Conservation (phyloP, 2,888 invertebrate genomes). For the Machimus rusticus region DNA sequence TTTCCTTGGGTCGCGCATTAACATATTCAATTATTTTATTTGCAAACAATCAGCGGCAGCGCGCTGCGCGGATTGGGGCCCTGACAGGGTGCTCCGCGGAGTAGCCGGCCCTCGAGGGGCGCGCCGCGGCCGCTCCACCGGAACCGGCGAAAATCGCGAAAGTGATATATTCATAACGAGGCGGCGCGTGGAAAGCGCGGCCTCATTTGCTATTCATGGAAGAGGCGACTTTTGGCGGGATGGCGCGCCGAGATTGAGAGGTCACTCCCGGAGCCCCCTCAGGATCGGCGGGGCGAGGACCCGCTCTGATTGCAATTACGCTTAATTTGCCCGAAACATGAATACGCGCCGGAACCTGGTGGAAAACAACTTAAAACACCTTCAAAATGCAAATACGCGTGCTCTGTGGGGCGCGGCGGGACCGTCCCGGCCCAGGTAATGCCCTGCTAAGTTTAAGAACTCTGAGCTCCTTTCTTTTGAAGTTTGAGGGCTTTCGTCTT, state of each 20-base stretch:
- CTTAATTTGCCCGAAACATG: neutral
- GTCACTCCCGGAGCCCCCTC: neutral
- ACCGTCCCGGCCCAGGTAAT: neutral
- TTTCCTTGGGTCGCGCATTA: neutral
- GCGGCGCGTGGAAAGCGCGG: neutral
- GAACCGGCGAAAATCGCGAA: neutral
- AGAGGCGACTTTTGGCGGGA: neutral
- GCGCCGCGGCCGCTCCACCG: neutral
- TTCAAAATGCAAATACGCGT: neutral
- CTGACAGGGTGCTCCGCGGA: slow-evolving; percentile 50
- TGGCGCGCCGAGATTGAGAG: neutral
- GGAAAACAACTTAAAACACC: neutral
- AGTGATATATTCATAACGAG: neutral
- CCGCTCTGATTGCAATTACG: neutral
- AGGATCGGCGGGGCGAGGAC: neutral
- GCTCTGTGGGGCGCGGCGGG: neutral
- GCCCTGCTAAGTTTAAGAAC: neutral
- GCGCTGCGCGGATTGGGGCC: slow-evolving; percentile 56
- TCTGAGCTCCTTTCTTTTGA: neutral
- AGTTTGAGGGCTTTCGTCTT: neutral
- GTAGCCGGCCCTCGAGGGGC: too few species aligned
- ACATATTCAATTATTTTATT: slow-evolving; percentile 34
- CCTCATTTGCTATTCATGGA: neutral
- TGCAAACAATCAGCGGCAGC: slow-evolving; percentile 51
- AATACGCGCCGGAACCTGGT: neutral